Conservation (phyloP, 2,113 vertebrate species). For the Acinonyx jubatus region DNA sequence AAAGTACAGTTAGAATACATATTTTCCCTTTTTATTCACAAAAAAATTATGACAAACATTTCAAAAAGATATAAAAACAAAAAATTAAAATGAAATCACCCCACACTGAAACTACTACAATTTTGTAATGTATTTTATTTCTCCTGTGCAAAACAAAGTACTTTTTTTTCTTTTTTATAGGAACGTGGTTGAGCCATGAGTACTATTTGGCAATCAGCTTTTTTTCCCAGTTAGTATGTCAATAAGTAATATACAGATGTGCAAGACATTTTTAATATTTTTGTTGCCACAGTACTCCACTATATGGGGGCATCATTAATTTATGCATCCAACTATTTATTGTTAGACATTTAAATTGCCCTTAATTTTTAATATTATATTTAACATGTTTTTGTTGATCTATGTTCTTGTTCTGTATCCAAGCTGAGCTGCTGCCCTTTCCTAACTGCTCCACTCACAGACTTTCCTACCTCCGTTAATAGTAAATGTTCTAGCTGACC, state of each 20-base stretch:
- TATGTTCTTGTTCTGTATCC: neutral
- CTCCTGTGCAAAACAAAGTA: neutral
- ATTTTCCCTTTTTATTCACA: neutral
- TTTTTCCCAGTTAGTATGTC: neutral
- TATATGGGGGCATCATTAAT: neutral
- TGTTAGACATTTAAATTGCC: neutral
- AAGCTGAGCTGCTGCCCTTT: neutral
- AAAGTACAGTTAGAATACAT: neutral
- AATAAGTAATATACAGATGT: neutral
- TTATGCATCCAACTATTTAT: neutral
- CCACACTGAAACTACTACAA: neutral
- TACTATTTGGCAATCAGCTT: neutral
- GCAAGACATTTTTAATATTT: neutral
- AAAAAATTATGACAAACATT: neutral
- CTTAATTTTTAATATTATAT: neutral
- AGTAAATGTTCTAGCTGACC: neutral
- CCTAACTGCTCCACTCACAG: neutral
- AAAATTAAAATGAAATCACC: neutral
- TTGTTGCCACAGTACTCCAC: neutral
- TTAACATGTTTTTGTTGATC: neutral
- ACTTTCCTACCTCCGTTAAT: neutral
- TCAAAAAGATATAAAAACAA: neutral
- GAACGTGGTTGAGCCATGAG: neutral
- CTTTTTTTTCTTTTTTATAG: neutral
- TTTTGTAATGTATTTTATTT: slow-evolving; percentile 17